Evolutionary conservation across 2,888 invertebrate species (phyloP).

Genomic region (Myathropa florea): DNA sequence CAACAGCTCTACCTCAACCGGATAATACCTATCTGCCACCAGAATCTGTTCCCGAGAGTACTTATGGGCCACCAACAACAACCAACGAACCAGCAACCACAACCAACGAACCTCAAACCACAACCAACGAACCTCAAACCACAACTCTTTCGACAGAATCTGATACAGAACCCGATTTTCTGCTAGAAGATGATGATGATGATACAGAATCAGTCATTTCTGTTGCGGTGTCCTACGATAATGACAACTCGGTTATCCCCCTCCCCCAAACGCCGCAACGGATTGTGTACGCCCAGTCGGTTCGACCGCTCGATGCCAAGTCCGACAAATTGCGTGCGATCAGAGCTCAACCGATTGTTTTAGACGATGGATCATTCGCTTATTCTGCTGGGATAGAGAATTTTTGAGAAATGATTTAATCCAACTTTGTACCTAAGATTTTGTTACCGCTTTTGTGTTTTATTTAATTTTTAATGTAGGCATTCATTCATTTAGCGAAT

Average conservation of each 20-base stretch:
- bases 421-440: not conserved
- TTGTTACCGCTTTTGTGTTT: not conserved
- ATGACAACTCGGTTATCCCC: constrained; percentile 11
- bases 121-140: constrained; percentile 2
- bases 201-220: constrained; percentile 65
- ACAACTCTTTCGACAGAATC: constrained; percentile 1
- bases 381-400: constrained; percentile 50
- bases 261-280: constrained; percentile 29
- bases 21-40: constrained; percentile 13
- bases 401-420: constrained; percentile 2
- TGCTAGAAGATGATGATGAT: constrained; percentile 36
- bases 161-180: constrained; percentile 14
- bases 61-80: constrained; percentile 6
- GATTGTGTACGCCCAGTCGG: constrained; percentile 34
- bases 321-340: constrained; percentile 3
- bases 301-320: not conserved
- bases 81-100: constrained; percentile 48
- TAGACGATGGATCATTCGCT: constrained; percentile 51
- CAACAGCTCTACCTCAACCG: constrained; percentile 29
- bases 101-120: not conserved
- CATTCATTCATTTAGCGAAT: not conserved
- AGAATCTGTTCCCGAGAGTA: not conserved
- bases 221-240: constrained; percentile 57
- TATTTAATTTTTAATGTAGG: not conserved
- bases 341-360: constrained; percentile 36